These are phyloP conservation scores for Alviniconcha marisindica DNA, from an alignment of 1,140 invertebrate species.

Conservation along the genomic window DNA sequence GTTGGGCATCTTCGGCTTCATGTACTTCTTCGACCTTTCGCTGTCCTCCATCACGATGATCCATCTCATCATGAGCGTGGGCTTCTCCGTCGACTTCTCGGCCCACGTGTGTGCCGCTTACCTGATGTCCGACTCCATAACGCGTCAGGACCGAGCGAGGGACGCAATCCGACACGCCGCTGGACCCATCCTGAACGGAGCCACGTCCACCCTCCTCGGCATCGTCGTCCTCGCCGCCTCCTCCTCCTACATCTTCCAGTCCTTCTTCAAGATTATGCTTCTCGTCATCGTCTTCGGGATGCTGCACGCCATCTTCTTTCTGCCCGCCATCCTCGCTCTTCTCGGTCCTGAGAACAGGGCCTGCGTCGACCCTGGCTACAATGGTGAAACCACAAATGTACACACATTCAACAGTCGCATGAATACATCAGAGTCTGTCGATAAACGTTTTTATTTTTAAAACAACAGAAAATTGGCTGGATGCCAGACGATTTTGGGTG, in stretches of 20 bases:
- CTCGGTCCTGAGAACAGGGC: no score
- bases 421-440: no score
- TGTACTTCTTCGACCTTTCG: slow-evolving; percentile 96
- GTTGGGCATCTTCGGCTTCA: slow-evolving; percentile 95
- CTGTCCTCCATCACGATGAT: slow-evolving; percentile 99
- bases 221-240: slow-evolving; percentile 91
- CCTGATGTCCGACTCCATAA: slow-evolving; percentile 83
- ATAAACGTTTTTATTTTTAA: no score
- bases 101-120: slow-evolving; percentile 98
- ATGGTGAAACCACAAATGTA: no score
- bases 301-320: slow-evolving; percentile 92
- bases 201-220: slow-evolving; percentile 93
- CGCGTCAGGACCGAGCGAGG: slow-evolving; percentile 82
- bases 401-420: no score
- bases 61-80: slow-evolving; percentile 98
- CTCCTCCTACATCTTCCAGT: slow-evolving; percentile 96
- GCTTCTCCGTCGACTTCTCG: slow-evolving; percentile 98
- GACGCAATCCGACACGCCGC: slow-evolving; percentile 93
- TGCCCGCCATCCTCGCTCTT: slow-evolving; percentile 91
- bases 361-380: no score
- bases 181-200: slow-evolving; percentile 96
- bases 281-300: slow-evolving; percentile 96
- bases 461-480: no score
- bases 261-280: slow-evolving; percentile 99
- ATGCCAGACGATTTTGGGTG: no score